Percentiles rank a stretch among this genome's conserved stretches.
phyloP scores from a whole-genome alignment of 2,888 invertebrate genomes.

The Trypoxylon attenuatum region DNA sequence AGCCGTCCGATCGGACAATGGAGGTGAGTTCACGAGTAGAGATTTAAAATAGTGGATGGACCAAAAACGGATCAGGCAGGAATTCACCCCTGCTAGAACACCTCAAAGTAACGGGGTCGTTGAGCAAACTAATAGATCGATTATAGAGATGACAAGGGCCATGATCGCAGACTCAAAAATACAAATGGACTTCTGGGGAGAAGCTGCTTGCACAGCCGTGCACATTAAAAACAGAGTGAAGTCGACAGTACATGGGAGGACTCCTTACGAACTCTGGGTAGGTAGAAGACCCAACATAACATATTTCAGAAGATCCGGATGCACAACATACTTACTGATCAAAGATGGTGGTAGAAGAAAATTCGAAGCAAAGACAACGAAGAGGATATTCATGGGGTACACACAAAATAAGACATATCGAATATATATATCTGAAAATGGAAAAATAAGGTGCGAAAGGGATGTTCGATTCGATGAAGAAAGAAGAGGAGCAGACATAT shows the following conservation, averaged over 20 bases:
- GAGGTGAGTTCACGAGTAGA: background rate
- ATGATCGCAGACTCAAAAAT: slow-evolving; percentile 2
- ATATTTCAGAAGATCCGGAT: slow-evolving; percentile 7
- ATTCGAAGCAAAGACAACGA: background rate
- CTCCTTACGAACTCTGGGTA: slow-evolving; percentile 8
- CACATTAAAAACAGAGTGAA: slow-evolving; percentile 7
- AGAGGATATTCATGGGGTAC: slow-evolving; percentile 19
- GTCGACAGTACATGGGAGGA: slow-evolving; percentile 6
- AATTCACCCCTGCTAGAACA: slow-evolving; percentile 7
- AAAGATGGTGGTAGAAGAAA: too few species aligned
- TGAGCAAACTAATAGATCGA: background rate
- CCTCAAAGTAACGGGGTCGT: slow-evolving; percentile 9
- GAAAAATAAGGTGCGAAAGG: slow-evolving; percentile 11
- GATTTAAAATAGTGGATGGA: background rate
- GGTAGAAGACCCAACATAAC: background rate
- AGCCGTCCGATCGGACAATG: slow-evolving; percentile 1
- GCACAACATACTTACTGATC: background rate
- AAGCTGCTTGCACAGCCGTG: too few species aligned
- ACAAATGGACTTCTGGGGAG: slow-evolving; percentile 9
- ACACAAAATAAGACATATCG: slow-evolving; percentile 9
- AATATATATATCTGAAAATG: slow-evolving; percentile 2
- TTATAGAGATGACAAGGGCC: slow-evolving; percentile 4
- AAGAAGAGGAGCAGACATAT: background rate
- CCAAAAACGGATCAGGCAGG: background rate
- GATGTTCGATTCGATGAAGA: slow-evolving; percentile 21